phyloP scores from a whole-genome alignment of 2,888 invertebrate genomes.

The Rhaphigaster nebulosa region DNA sequence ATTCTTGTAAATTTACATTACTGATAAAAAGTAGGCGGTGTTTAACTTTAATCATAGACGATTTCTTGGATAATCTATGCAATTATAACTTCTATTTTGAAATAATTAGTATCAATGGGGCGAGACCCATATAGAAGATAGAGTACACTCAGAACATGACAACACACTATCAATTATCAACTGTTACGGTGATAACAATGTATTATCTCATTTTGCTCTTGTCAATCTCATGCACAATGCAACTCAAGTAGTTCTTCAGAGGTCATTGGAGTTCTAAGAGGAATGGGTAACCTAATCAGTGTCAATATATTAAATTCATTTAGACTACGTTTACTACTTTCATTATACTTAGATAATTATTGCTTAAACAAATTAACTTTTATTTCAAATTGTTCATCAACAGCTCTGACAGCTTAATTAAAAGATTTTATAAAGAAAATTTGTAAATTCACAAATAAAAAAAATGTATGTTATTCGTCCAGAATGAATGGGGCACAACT shows the following conservation, averaged over 20 bases:
- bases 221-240: neutral
- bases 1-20: neutral
- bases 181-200: neutral
- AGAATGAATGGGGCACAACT: too few relatives aligned
- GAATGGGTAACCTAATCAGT: neutral
- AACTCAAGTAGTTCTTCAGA: slow-evolving; percentile 12
- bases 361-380: neutral
- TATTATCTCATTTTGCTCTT: neutral
- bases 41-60: neutral
- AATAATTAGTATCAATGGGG: neutral
- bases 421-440: neutral
- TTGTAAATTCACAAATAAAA: neutral
- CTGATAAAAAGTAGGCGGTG: neutral
- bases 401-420: neutral
- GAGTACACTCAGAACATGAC: neutral
- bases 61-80: neutral
- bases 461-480: too few relatives aligned
- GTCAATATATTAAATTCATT: neutral
- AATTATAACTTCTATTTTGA: neutral
- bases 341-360: neutral
- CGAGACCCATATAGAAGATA: neutral
- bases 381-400: neutral
- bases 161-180: neutral
- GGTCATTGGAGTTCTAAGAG: neutral
- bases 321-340: neutral